Percentiles rank a stretch among this genome's conserved stretches.
These are phyloP conservation scores for Phenganax stokvisi DNA, from an alignment of 92 coral and sea anemone genomes.

Conservation along the genomic window DNA sequence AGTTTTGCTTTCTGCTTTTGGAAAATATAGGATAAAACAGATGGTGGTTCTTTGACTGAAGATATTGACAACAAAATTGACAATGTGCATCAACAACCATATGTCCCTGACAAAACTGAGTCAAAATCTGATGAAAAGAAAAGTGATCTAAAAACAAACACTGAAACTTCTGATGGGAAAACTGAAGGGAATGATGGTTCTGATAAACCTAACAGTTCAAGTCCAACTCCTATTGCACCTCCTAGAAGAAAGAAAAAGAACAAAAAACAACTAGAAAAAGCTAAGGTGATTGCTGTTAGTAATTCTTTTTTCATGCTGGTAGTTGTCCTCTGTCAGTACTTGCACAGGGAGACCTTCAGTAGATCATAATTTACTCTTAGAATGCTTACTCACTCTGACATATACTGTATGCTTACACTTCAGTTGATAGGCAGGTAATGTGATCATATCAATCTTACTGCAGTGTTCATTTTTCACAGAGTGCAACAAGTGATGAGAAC, in stretches of 20 bases:
- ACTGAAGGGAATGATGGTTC: slow-evolving; percentile 23
- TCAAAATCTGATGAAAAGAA: slow-evolving; percentile 2
- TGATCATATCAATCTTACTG: background rate
- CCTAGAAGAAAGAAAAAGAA: slow-evolving; percentile 91
- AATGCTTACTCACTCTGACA: too few relatives aligned
- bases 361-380: too few relatives aligned
- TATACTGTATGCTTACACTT: background rate
- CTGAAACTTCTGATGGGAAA: slow-evolving; percentile 4
- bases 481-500: slow-evolving; percentile 8
- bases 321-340: background rate
- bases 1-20: background rate
- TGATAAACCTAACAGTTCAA: slow-evolving; percentile 47
- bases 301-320: background rate
- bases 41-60: background rate
- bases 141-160: slow-evolving; percentile 10
- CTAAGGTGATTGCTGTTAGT: slow-evolving; percentile 6
- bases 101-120: background rate
- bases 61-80: background rate
- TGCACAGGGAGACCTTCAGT: too few relatives aligned
- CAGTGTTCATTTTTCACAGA: background rate
- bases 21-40: slow-evolving; percentile 2
- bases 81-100: background rate
- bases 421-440: background rate
- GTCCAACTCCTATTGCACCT: slow-evolving; percentile 83
- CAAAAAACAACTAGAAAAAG: slow-evolving; percentile 43